Percentiles rank a stretch among this genome's conserved stretches.
phyloP scores from a whole-genome alignment of 2,888 invertebrate species.

The Platynereis dumerilii region DNA sequence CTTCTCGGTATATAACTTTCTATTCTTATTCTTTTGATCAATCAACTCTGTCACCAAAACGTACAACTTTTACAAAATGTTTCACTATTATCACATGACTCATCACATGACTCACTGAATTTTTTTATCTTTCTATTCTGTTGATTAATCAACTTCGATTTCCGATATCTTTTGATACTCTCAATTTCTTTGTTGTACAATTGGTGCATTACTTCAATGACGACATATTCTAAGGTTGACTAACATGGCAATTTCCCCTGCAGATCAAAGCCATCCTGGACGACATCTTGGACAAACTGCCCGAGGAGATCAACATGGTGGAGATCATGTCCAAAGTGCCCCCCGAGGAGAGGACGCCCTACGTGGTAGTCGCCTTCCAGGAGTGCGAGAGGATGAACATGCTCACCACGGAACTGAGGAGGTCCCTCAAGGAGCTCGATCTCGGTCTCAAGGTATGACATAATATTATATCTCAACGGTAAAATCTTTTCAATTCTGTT shows the following conservation, averaged over 20 bases:
- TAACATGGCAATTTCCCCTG: slow-evolving; percentile 15
- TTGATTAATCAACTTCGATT: too few species aligned
- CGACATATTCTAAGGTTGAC: too few species aligned
- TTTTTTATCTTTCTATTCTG: too few species aligned
- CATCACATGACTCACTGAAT: too few species aligned
- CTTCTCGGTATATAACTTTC: too few species aligned
- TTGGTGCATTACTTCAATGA: too few species aligned
- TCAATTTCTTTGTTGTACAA: too few species aligned
- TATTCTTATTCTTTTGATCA: too few species aligned
- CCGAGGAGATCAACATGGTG: slow-evolving; percentile 93
- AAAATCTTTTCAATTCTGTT: background rate
- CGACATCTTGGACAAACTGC: slow-evolving; percentile 92
- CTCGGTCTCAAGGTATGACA: slow-evolving; percentile 82
- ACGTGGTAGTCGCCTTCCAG: slow-evolving; percentile 83
- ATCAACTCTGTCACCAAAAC: too few species aligned
- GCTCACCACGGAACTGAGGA: slow-evolving; percentile 86
- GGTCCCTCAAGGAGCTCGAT: slow-evolving; percentile 89
- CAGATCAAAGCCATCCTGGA: slow-evolving; percentile 93
- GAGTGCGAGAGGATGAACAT: slow-evolving; percentile 97
- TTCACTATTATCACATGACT: too few species aligned
- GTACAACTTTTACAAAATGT: too few species aligned
- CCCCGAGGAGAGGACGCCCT: slow-evolving; percentile 93
- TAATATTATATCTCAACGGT: background rate
- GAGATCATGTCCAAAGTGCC: slow-evolving; percentile 87
- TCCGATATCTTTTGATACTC: too few species aligned